Conservation (phyloP, 2,113 vertebrate genomes). For the Ceyx margarethae region DNA sequence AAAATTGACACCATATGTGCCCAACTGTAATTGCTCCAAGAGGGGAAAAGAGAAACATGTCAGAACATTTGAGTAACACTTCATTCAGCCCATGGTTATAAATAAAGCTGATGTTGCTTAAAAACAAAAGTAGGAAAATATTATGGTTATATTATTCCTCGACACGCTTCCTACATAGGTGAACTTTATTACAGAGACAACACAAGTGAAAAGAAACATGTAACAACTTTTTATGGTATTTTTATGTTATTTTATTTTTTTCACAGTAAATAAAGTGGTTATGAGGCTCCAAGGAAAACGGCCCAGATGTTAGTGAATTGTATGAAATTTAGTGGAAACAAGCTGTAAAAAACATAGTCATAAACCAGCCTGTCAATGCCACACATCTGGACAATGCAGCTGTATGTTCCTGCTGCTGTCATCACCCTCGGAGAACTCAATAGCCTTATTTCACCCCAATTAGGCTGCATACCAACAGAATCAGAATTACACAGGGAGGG, state of each 20-base stretch:
- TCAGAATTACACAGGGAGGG: slow-evolving; percentile 33
- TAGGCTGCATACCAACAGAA: slow-evolving; percentile 73
- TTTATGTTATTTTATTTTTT: slow-evolving; percentile 78
- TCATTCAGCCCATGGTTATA: slow-evolving; percentile 74
- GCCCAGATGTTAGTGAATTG: slow-evolving; percentile 81
- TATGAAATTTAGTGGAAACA: slow-evolving; percentile 83
- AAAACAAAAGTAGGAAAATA: slow-evolving; percentile 73
- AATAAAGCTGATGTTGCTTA: slow-evolving; percentile 72
- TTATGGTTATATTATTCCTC: slow-evolving; percentile 61
- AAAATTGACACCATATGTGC: slow-evolving; percentile 78
- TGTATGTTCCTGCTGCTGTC: slow-evolving; percentile 78
- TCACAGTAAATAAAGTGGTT: slow-evolving; percentile 79
- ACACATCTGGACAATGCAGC: slow-evolving; percentile 83
- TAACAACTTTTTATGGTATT: slow-evolving; percentile 71
- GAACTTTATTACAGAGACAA: slow-evolving; percentile 69
- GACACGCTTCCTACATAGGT: slow-evolving; percentile 57
- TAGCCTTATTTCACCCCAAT: slow-evolving; percentile 83
- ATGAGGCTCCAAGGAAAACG: slow-evolving; percentile 76
- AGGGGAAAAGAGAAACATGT: slow-evolving; percentile 71
- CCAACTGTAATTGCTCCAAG: slow-evolving; percentile 66
- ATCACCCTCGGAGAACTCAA: slow-evolving; percentile 76
- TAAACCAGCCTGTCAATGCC: slow-evolving; percentile 81
- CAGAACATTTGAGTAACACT: slow-evolving; percentile 75
- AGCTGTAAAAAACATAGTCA: slow-evolving; percentile 79
- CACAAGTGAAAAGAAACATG: slow-evolving; percentile 65